These are phyloP conservation scores for Phylloscopus trochiloides DNA, from an alignment of 2,113 vertebrate species.

Conservation along the genomic window DNA sequence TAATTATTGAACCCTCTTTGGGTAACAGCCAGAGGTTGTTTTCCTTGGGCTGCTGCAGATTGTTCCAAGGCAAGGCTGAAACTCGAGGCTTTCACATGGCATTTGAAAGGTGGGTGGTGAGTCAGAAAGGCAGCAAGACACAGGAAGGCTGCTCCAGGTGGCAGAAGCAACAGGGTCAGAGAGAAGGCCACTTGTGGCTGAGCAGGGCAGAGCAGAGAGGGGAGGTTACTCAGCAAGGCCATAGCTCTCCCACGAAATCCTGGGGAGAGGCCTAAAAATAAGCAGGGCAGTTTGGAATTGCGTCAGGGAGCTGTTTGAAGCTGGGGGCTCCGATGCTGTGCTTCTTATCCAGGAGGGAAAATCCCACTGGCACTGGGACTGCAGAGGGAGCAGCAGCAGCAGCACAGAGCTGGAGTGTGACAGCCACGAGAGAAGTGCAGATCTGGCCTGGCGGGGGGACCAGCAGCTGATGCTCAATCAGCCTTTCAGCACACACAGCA, in stretches of 20 bases:
- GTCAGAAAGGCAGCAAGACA: conserved; percentile 39
- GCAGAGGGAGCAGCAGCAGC: not conserved
- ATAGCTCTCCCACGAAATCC: not conserved
- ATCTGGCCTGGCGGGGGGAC: not conserved
- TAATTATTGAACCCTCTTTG: conserved; percentile 45
- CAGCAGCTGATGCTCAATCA: not conserved
- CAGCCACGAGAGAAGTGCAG: not conserved
- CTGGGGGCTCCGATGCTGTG: not conserved
- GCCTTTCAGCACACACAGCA: not conserved
- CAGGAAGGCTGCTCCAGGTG: conserved; percentile 47
- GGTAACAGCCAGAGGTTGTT: conserved; percentile 40
- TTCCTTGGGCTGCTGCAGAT: conserved; percentile 47
- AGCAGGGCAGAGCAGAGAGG: not conserved
- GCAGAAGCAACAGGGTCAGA: conserved; percentile 51
- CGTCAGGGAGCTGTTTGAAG: not conserved
- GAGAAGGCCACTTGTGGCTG: conserved; percentile 14
- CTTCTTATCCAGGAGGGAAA: not conserved
- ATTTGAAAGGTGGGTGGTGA: conserved; percentile 43
- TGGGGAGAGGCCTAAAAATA: not conserved
- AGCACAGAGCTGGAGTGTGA: accelerated
- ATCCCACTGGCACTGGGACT: not conserved
- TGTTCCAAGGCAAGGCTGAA: conserved; percentile 53
- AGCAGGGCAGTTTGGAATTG: not conserved
- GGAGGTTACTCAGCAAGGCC: not conserved
- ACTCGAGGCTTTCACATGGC: conserved; percentile 48